Evolutionary conservation across 2,797 vertebrate genomes (phyloP).

Genomic region (Myotis planiceps): DNA sequence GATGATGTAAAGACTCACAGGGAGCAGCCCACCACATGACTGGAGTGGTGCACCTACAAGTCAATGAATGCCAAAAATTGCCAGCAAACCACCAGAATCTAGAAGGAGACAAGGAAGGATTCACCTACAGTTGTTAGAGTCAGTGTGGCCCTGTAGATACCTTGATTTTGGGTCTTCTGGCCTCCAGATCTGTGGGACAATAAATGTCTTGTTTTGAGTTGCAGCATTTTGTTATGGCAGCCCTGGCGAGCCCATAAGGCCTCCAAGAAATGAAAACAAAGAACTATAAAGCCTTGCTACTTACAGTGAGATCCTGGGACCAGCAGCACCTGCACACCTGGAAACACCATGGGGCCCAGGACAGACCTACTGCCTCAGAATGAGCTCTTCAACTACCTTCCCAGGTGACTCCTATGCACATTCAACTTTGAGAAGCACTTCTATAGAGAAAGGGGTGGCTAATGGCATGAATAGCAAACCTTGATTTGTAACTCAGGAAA

Average conservation of each 20-base stretch:
- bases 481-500: not conserved
- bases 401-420: too few relatives aligned
- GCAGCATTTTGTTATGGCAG: not conserved
- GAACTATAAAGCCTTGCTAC: not conserved
- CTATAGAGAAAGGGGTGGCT: not conserved
- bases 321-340: not conserved
- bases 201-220: not conserved
- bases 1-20: not conserved
- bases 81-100: not conserved
- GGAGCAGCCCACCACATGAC: not conserved
- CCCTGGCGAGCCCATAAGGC: not conserved
- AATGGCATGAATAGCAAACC: not conserved
- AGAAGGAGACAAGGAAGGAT: not conserved
- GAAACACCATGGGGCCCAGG: rapidly evolving
- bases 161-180: not conserved
- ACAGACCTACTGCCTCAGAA: not conserved
- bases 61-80: not conserved
- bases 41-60: not conserved
- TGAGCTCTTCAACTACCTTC: not conserved
- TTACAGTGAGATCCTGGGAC: not conserved
- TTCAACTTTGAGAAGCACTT: not conserved
- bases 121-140: not conserved
- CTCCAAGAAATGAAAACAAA: not conserved
- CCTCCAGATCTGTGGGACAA: not conserved
- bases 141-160: not conserved